Conservation (phyloP, 2,113 vertebrate genomes). For the Urocynchramus pylzowi region DNA sequence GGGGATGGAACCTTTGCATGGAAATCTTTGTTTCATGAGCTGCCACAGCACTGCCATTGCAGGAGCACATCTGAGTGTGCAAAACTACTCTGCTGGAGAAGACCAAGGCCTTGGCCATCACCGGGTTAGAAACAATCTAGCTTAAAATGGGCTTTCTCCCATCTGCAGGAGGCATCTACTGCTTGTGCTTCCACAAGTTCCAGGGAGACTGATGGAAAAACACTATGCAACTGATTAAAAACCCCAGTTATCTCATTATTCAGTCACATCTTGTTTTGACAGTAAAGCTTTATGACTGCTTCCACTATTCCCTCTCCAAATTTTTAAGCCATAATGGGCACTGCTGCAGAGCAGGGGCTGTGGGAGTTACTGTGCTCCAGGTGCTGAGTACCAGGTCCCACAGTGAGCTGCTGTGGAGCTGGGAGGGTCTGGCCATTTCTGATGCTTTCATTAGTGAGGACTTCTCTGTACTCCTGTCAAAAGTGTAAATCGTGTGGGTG, state of each 20-base stretch:
- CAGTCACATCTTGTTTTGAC: background rate
- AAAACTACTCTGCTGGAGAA: background rate
- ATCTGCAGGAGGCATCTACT: background rate
- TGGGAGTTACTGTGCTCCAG: background rate
- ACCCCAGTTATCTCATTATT: background rate
- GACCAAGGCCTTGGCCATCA: background rate
- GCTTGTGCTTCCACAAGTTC: background rate
- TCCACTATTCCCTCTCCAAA: background rate
- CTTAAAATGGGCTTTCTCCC: background rate
- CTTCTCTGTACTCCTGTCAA: background rate
- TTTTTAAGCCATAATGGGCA: background rate
- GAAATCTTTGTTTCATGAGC: background rate
- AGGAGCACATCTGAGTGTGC: background rate
- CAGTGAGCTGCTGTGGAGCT: background rate
- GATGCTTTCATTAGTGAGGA: background rate
- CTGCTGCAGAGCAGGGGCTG: background rate
- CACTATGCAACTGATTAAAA: background rate
- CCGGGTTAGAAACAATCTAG: background rate
- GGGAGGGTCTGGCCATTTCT: background rate
- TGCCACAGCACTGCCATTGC: background rate
- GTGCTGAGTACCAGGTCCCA: background rate
- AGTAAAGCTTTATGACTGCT: background rate
- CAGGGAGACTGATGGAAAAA: background rate
- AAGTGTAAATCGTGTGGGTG: background rate
- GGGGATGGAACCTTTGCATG: background rate